Conservation (phyloP, 2,797 vertebrate species). For the Cetoscarus ocellatus region DNA sequence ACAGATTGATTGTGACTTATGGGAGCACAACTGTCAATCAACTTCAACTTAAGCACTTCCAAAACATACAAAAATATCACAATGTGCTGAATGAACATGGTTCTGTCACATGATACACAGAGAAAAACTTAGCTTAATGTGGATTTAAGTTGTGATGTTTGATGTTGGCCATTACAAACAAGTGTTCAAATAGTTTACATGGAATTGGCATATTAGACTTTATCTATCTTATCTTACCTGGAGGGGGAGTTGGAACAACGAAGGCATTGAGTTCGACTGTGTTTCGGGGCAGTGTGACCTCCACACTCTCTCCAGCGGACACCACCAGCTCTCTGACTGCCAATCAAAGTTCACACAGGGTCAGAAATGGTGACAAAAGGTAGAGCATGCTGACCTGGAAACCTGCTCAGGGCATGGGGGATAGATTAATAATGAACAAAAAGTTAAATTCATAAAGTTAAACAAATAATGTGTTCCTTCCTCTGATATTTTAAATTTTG, state of each 20-base stretch:
- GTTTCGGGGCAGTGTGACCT: constrained; percentile 92
- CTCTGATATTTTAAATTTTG: too few relatives aligned
- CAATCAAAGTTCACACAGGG: constrained; percentile 42
- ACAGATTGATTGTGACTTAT: constrained; percentile 9
- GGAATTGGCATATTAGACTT: too few relatives aligned
- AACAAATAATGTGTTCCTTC: too few relatives aligned
- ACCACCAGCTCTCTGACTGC: constrained; percentile 92
- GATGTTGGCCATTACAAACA: not conserved
- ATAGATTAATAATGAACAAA: too few relatives aligned
- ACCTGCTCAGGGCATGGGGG: too few relatives aligned
- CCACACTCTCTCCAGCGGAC: constrained; percentile 93
- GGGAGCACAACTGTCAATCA: not conserved
- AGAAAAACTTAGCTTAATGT: too few relatives aligned
- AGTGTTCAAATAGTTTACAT: too few relatives aligned
- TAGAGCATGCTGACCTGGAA: not conserved
- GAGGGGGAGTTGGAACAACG: constrained; percentile 86
- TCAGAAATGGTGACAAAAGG: constrained; percentile 21
- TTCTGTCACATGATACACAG: too few relatives aligned
- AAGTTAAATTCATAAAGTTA: too few relatives aligned
- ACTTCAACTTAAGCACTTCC: not conserved
- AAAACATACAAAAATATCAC: not conserved
- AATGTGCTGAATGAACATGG: not conserved
- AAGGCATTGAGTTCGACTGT: constrained; percentile 95
- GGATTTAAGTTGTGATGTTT: too few relatives aligned
- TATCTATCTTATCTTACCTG: constrained; percentile 76